Conservation (phyloP, 2,113 vertebrate species). For the Mionectes macconnelli region DNA sequence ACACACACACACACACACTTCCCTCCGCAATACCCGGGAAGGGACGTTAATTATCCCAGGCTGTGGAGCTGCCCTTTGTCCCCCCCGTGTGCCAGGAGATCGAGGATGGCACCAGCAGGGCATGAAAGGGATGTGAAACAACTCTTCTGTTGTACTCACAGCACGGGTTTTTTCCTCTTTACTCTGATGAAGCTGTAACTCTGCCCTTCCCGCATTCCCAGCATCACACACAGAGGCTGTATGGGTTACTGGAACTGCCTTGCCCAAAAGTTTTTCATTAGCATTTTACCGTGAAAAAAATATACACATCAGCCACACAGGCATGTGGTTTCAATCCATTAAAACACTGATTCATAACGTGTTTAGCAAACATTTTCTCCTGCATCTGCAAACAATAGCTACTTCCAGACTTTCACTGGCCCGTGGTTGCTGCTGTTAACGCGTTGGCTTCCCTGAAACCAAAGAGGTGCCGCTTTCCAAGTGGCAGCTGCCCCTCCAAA, state of each 20-base stretch:
- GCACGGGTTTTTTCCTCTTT: accelerated
- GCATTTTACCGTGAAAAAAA: constrained; percentile 22
- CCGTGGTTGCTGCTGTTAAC: not conserved
- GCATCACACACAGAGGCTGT: not conserved
- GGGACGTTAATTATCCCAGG: not conserved
- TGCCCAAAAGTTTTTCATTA: constrained; percentile 50
- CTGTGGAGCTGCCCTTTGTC: not conserved
- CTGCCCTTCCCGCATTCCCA: not conserved
- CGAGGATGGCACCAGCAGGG: not conserved
- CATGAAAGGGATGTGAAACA: not conserved
- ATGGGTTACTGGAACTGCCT: not conserved
- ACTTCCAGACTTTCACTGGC: constrained; percentile 55
- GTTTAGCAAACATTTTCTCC: constrained; percentile 50
- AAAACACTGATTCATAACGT: constrained; percentile 47
- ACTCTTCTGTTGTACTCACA: not conserved
- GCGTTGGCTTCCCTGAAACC: not conserved
- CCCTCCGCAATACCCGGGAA: not conserved
- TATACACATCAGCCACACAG: constrained; percentile 13
- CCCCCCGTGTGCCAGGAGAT: not conserved
- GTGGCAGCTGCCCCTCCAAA: not conserved
- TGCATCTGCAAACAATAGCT: constrained; percentile 52
- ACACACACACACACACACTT: too few species aligned
- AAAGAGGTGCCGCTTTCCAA: not conserved
- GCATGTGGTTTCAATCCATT: constrained; percentile 58
- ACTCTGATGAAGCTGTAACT: not conserved